Conservation (phyloP, 2,113 vertebrate species). For the Lipophrys pholis region DNA sequence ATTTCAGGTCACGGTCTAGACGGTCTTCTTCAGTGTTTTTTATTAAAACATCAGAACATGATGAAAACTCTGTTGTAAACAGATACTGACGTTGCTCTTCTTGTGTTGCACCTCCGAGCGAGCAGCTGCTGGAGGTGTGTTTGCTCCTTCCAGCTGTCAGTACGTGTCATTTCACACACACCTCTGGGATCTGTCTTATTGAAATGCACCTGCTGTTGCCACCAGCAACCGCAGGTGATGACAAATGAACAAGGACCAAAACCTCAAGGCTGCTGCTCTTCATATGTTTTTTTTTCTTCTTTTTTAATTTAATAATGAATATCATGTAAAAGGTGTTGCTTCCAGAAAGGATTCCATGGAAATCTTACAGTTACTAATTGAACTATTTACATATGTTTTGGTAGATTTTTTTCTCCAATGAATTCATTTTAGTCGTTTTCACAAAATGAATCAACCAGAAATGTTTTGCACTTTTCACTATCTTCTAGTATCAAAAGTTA, state of each 20-base stretch:
- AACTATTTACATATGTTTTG: not conserved
- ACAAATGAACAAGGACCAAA: conserved; percentile 6
- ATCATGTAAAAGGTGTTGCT: not conserved
- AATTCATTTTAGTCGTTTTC: not conserved
- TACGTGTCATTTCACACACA: conserved; percentile 20
- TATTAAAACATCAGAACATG: conserved; percentile 13
- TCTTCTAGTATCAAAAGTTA: no score
- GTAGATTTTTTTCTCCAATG: not conserved
- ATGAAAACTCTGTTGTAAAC: conserved; percentile 31
- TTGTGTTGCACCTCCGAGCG: conserved; percentile 21
- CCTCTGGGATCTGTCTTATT: conserved; percentile 17
- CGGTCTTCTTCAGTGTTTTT: conserved; percentile 1
- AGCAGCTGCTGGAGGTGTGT: conserved; percentile 37
- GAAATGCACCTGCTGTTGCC: conserved; percentile 12
- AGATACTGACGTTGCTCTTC: conserved; percentile 16
- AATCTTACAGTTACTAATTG: not conserved
- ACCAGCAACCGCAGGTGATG: conserved; percentile 15
- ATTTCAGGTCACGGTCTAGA: not conserved
- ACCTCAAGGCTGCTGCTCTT: not conserved
- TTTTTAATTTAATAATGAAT: not conserved
- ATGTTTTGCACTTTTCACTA: no score
- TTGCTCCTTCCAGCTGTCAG: conserved; percentile 33
- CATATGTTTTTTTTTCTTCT: not conserved
- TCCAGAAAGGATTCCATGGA: not conserved
- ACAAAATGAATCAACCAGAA: no score